Evolutionary conservation across 2,888 invertebrate species (phyloP).

Genomic region (Harpagoxenus sublaevis): DNA sequence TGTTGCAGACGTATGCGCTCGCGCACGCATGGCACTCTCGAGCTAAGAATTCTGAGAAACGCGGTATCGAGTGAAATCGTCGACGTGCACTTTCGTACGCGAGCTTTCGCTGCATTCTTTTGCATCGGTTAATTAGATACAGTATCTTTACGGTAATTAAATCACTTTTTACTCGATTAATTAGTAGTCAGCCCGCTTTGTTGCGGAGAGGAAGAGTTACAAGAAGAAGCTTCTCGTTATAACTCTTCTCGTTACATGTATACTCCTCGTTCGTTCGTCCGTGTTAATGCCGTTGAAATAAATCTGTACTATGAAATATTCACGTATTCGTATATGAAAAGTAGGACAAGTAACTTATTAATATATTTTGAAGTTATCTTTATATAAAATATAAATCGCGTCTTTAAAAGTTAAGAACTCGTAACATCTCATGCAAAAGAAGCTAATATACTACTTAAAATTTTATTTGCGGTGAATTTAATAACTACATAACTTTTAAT

Average conservation of each 20-base stretch:
- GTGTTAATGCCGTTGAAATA: not conserved
- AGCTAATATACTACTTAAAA: not conserved
- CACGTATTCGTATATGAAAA: not conserved
- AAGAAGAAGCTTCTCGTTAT: not conserved
- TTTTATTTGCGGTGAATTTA: not conserved
- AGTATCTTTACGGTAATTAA: constrained; percentile 73
- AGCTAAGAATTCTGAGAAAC: constrained; percentile 67
- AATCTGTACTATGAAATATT: not conserved
- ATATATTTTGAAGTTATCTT: not conserved
- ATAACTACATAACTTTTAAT: not conserved
- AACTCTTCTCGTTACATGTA: not conserved
- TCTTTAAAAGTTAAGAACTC: not conserved
- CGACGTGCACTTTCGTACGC: constrained; percentile 63
- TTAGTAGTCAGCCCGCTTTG: constrained; percentile 57
- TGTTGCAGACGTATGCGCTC: not conserved
- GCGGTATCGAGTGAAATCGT: constrained; percentile 62
- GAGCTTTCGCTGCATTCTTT: constrained; percentile 3
- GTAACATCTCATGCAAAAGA: not conserved
- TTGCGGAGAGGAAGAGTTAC: not conserved
- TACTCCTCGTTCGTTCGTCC: not conserved
- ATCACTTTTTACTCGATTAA: constrained; percentile 72
- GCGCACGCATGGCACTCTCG: constrained; percentile 15
- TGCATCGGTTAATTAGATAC: constrained; percentile 68
- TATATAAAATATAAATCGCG: not conserved
- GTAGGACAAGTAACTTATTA: not conserved